Conservation (phyloP, 2,113 vertebrate genomes). For the Bujurquina vittata region DNA sequence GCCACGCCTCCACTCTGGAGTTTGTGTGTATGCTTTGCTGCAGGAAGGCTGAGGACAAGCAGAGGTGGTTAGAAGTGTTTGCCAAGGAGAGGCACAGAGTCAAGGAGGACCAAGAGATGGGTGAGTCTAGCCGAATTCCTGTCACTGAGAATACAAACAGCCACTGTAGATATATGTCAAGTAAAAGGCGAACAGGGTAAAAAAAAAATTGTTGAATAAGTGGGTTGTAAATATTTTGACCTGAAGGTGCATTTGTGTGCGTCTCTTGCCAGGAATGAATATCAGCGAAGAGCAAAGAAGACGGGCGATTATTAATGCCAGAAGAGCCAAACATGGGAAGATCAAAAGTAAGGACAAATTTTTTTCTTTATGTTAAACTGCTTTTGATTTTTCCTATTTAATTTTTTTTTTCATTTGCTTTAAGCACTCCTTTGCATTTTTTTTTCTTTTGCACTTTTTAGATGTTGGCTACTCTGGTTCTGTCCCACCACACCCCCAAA, state of each 20-base stretch:
- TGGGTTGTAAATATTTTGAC: constrained; percentile 38
- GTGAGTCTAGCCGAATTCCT: constrained; percentile 77
- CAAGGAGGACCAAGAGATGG: constrained; percentile 93
- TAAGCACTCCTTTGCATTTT: not conserved
- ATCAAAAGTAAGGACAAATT: constrained; percentile 85
- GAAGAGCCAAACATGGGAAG: constrained; percentile 90
- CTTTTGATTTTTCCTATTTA: no score
- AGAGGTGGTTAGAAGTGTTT: constrained; percentile 90
- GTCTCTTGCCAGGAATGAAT: constrained; percentile 87
- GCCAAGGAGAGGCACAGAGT: constrained; percentile 88
- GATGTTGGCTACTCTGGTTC: constrained; percentile 85
- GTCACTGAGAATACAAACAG: constrained; percentile 7
- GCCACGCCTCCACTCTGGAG: constrained; percentile 84
- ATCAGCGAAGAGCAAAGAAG: constrained; percentile 94
- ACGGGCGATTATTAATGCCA: constrained; percentile 91
- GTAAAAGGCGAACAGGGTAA: not conserved
- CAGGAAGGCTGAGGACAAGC: constrained; percentile 92
- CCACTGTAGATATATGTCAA: constrained; percentile 29
- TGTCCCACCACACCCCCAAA: constrained; percentile 84
- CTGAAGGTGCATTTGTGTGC: constrained; percentile 36
- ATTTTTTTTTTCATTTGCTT: not conserved
- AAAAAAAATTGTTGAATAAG: not conserved
- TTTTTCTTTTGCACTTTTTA: constrained; percentile 51
- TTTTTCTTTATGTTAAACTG: not conserved
- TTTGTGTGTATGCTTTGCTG: constrained; percentile 87